A percentile compares a stretch with the other conserved stretches of the same genome.
These are phyloP conservation scores for Buathra laborator DNA, from an alignment of 2,888 invertebrate genomes.

Conservation along the genomic window DNA sequence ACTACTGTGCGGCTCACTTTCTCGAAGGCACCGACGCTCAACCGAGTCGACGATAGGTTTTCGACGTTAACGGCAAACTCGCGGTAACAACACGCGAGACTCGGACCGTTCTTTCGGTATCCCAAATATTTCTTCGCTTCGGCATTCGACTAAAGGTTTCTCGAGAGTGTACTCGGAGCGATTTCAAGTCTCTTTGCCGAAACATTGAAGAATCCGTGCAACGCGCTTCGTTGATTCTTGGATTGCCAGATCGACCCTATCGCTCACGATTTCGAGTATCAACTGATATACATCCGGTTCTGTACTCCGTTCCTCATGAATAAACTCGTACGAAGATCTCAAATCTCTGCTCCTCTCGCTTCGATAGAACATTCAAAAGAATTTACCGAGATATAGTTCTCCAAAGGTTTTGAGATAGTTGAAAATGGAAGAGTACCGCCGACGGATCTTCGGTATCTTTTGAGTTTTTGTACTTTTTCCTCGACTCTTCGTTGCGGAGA, in stretches of 20 bases:
- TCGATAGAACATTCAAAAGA: slow-evolving; percentile 15
- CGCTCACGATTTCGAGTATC: slow-evolving; percentile 5
- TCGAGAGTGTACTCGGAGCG: neutral
- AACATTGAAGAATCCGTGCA: slow-evolving; percentile 19
- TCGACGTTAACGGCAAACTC: slow-evolving; percentile 6
- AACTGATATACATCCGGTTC: neutral
- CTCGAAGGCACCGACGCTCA: neutral
- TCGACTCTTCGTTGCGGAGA: neutral
- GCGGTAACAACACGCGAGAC: neutral
- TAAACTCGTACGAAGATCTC: slow-evolving; percentile 7
- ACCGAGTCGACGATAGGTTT: neutral
- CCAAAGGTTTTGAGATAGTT: slow-evolving; percentile 8
- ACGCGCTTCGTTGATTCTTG: slow-evolving; percentile 22
- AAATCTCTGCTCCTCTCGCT: neutral
- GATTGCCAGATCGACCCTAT: slow-evolving; percentile 7
- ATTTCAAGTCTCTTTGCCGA: slow-evolving; percentile 18
- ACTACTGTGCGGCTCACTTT: slow-evolving; percentile 11
- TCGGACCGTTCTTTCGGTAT: neutral
- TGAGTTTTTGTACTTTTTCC: neutral
- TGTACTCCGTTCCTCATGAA: slow-evolving; percentile 5
- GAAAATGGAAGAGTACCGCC: slow-evolving; percentile 2
- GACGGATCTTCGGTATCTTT: slow-evolving; percentile 19
- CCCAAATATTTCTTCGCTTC: slow-evolving; percentile 28
- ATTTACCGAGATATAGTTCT: slow-evolving; percentile 17
- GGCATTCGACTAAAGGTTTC: slow-evolving; percentile 25